Base-by-base conservation (phyloP, 1,140 invertebrate genomes). In the Eubasilissa regina region DNA sequence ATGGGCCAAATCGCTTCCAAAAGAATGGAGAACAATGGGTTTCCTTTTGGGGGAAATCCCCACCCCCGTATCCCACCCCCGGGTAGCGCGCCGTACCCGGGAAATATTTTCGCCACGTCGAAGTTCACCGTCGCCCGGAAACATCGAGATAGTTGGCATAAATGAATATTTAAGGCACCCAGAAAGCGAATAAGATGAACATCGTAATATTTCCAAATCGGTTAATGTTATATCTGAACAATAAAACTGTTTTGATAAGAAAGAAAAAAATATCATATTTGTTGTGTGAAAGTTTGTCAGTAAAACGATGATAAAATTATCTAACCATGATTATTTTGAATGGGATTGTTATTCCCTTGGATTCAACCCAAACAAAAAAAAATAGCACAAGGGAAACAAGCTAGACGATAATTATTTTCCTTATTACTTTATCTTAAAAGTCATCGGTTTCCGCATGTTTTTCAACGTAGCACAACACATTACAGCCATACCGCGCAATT, bases 1-100 rank as follows among this genome's bases (percentile, higher is more conserved):
- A 77, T 77, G 64, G 74, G 72, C 77, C 62, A 70, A 79, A 79
- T 79, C 81, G 81, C 81, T 82, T 82, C 81, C 81, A 73, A 79
- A 80, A 82, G 81, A 82, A 76, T 80, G 81, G 81, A 82, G 77
- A 78, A 78, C 76, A 78, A 72, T 78, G 64, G 76, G 17, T 70
- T 70, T 70, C 66, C 66, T 70, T 70, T 70, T 70, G 66, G 66
- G 66, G 66, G 66, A 25, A 8, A 21, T 70, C 25, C 45, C 66
- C 66, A 48, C 47, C 66, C 45, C 17, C 15, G 25, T 6, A 3
- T 35, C 25, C 17, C 9, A 48, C 10, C 64, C 17, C 19, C 66
- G 17, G 19, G 17, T 10, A 58, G 0, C 19, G 55, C 17, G 25
- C 25, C 25, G 6, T 35, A 35, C 25, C 25, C 25, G 25, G 25